Evolutionary conservation across 2,797 vertebrate species (phyloP).

Genomic region (Adrianichthys oophorus): DNA sequence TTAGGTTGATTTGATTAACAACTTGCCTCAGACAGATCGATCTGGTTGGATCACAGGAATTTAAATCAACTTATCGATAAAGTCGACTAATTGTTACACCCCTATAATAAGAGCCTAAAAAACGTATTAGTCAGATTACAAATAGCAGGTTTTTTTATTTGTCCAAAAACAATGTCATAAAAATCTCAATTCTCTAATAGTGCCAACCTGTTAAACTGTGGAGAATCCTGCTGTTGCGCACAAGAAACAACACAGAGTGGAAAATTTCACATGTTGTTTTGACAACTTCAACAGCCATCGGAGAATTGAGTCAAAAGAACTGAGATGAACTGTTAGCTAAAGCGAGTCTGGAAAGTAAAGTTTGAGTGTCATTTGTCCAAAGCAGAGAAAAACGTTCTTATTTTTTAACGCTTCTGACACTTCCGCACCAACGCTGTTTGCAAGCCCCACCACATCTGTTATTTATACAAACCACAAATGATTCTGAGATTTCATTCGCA

Average conservation of each 20-base stretch:
- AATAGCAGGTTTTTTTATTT: too few species aligned
- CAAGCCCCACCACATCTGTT: slow-evolving; percentile 3
- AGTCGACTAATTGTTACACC: too few species aligned
- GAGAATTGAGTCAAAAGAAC: neutral
- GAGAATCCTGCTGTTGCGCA: neutral
- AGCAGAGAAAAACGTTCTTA: neutral
- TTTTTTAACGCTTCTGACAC: slow-evolving; percentile 10
- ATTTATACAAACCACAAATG: slow-evolving; percentile 1
- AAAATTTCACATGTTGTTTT: slow-evolving; percentile 4
- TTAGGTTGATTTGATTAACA: too few species aligned
- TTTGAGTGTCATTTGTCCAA: neutral
- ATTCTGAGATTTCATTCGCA: slow-evolving; percentile 23
- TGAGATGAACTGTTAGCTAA: neutral
- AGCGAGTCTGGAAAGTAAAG: neutral
- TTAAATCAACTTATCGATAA: too few species aligned
- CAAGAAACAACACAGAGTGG: neutral
- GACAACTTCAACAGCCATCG: slow-evolving; percentile 2
- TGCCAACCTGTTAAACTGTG: too few species aligned
- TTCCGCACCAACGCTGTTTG: neutral
- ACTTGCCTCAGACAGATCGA: too few species aligned
- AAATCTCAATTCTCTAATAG: too few species aligned
- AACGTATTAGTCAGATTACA: too few species aligned
- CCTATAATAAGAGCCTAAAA: too few species aligned
- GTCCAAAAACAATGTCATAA: too few species aligned
- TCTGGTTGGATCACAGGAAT: too few species aligned